A percentile compares a stretch with the other conserved stretches of the same genome.
Evolutionary conservation across 2,888 invertebrate genomes (phyloP).

Genomic region (Mesorhabditis sp.): DNA sequence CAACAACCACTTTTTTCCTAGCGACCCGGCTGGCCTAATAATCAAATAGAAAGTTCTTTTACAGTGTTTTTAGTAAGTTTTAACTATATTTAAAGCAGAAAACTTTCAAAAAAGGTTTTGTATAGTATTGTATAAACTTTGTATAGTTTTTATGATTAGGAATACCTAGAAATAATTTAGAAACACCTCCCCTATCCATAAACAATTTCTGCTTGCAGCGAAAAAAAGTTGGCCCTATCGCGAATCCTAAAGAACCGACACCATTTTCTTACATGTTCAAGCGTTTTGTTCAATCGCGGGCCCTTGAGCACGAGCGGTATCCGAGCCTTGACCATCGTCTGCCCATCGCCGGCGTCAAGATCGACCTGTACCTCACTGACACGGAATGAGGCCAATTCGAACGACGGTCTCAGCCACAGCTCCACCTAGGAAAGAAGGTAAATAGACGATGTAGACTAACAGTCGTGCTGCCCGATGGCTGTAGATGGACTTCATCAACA

Average conservation of each 20-base stretch:
- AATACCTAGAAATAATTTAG: too few species aligned
- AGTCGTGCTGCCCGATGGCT: background rate
- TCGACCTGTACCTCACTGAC: slow-evolving; percentile 11
- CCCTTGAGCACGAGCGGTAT: slow-evolving; percentile 27
- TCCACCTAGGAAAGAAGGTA: slow-evolving; percentile 17
- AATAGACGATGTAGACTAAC: background rate
- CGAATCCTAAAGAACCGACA: background rate
- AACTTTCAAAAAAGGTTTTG: too few species aligned
- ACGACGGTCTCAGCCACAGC: slow-evolving; percentile 16
- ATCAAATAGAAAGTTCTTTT: slow-evolving; percentile 9
- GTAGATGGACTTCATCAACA: background rate
- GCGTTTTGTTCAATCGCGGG: slow-evolving; percentile 32
- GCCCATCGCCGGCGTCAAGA: slow-evolving; percentile 13
- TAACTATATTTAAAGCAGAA: too few species aligned
- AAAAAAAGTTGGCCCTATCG: background rate
- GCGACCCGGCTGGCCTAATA: background rate
- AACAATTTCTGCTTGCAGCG: too few species aligned
- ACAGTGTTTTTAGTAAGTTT: too few species aligned
- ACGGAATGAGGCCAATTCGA: slow-evolving; percentile 15
- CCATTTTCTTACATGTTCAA: slow-evolving; percentile 24
- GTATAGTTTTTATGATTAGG: too few species aligned
- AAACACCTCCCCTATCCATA: too few species aligned
- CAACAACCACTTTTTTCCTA: slow-evolving; percentile 24
- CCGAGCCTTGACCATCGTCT: slow-evolving; percentile 13
- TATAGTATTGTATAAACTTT: too few species aligned